Evolutionary conservation across 2,797 vertebrate genomes (phyloP).

Genomic region (Thripadectes ignobilis): DNA sequence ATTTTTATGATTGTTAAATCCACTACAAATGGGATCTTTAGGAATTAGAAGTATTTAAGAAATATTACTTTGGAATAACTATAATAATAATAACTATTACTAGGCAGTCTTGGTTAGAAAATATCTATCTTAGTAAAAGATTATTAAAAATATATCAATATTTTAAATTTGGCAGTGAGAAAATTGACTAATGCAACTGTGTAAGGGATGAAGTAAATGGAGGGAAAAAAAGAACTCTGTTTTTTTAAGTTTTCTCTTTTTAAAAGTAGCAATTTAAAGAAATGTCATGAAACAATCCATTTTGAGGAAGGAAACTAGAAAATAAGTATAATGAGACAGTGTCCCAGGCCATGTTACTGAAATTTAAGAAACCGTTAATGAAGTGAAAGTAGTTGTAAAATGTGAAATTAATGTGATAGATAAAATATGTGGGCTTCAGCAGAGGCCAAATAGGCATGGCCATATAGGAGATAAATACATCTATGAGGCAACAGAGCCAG

Average conservation of each 20-base stretch:
- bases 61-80: neutral
- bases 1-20: neutral
- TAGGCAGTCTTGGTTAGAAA: neutral
- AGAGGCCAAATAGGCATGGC: neutral
- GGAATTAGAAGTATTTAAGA: neutral
- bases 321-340: neutral
- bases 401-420: neutral
- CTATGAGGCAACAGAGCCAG: neutral
- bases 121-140: neutral
- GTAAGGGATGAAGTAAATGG: neutral
- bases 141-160: neutral
- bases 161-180: neutral
- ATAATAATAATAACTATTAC: neutral
- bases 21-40: neutral
- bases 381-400: neutral
- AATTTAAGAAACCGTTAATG: neutral
- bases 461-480: neutral
- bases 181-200: neutral
- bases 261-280: neutral
- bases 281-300: neutral
- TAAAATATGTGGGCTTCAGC: neutral
- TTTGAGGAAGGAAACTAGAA: neutral
- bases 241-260: neutral
- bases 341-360: neutral
- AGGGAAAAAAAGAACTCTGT: neutral